Conservation (phyloP, 2,797 vertebrate species). For the Liparis tanakae region DNA sequence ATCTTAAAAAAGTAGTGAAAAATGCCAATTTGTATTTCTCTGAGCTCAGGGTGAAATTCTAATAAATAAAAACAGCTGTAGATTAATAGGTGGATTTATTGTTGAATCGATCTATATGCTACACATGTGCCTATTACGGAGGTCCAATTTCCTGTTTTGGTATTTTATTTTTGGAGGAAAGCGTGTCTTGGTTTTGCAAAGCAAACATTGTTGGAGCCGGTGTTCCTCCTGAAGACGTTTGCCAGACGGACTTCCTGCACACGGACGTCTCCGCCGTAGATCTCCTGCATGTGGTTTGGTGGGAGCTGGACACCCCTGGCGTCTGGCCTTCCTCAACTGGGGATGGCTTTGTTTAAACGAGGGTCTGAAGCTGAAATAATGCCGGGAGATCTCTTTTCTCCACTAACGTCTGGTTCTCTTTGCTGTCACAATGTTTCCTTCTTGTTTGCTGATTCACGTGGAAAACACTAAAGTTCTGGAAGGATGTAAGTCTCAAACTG, state of each 20-base stretch:
- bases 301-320: constrained; percentile 26
- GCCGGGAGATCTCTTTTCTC: constrained; percentile 51
- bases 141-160: neutral
- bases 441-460: constrained; percentile 86
- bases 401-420: constrained; percentile 89
- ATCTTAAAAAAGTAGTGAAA: too few species aligned
- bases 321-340: constrained; percentile 15
- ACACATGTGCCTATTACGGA: neutral
- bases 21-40: neutral
- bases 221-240: neutral
- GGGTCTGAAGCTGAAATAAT: constrained; percentile 36
- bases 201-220: too few species aligned
- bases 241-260: neutral
- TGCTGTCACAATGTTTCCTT: constrained; percentile 83
- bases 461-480: constrained; percentile 94
- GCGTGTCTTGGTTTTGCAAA: neutral
- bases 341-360: constrained; percentile 10
- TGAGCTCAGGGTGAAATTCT: neutral
- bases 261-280: neutral
- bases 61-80: neutral
- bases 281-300: constrained; percentile 21
- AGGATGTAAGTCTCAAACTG: constrained; percentile 89
- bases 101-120: neutral
- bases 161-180: constrained; percentile 1
- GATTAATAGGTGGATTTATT: neutral